phyloP scores from a whole-genome alignment of 1,140 invertebrate species.

The Saccostrea glomerata region DNA sequence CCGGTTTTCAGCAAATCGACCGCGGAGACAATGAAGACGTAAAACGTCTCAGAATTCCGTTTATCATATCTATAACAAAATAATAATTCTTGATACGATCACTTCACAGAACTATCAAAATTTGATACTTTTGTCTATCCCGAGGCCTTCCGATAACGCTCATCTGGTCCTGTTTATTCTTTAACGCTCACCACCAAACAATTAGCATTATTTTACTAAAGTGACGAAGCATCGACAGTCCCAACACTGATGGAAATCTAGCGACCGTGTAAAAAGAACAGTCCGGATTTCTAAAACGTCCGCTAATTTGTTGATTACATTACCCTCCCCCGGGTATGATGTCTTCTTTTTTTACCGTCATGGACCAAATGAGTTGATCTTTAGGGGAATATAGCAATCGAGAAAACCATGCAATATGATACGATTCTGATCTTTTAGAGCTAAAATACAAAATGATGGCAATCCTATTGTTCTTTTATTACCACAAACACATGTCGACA shows the following conservation, averaged over 20 bases:
- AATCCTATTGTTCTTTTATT: constrained; percentile 40
- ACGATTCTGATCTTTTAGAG: constrained; percentile 11
- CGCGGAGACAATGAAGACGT: constrained; percentile 14
- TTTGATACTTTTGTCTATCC: constrained; percentile 34
- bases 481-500: constrained; percentile 31
- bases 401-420: constrained; percentile 33
- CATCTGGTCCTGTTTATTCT: constrained; percentile 30
- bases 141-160: constrained; percentile 11
- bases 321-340: constrained; percentile 19
- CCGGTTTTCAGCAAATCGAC: not conserved
- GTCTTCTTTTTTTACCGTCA: constrained; percentile 2
- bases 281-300: constrained; percentile 36
- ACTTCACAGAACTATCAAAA: constrained; percentile 31
- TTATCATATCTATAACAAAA: constrained; percentile 39
- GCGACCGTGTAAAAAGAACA: not conserved
- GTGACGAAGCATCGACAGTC: not conserved
- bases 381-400: constrained; percentile 8
- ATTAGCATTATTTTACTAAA: constrained; percentile 37
- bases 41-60: not conserved
- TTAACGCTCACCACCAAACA: constrained; percentile 26
- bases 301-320: constrained; percentile 32
- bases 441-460: constrained; percentile 40
- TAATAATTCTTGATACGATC: constrained; percentile 28
- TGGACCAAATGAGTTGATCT: constrained; percentile 2
- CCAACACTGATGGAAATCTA: constrained; percentile 19